Base-by-base conservation (phyloP, 2,113 vertebrate genomes). In the Phalacrocorax aristotelis region DNA sequence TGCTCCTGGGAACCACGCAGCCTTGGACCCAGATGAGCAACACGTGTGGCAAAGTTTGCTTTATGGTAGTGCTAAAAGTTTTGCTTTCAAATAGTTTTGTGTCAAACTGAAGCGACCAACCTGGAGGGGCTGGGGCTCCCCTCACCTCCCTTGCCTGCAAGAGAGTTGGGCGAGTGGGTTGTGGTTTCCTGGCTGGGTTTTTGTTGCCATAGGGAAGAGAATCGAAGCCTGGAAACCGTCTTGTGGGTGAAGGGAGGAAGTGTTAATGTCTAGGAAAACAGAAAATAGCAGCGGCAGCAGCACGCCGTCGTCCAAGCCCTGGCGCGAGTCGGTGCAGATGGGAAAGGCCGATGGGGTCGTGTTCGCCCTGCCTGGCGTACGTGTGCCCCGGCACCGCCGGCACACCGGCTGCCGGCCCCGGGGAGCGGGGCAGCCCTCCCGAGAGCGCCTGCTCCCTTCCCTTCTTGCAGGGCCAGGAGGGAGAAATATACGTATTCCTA, bases 231-330 rank as follows among this genome's bases (percentile, higher is more conserved):
- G 95, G 93, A 95, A 97, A 91, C 90, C 89, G 19, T 96, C 77
- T 85, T 95, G 97, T 84, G 97, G 94, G 95, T 92, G 95, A 90
- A 75, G 94, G 88, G 86, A 86, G 94, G 97, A 97, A 89, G 95
- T 89, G 91, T 94, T 84, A 93, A 89, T 74, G 90, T 94, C 88
- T 95, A 94, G 90, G 90, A 94, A 92, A 95, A 93, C 92, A 91
- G 81, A 95, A 96, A 95, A 92, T 92, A 95, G 90, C 79, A 64
- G 49, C 4, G 16, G 78, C 83, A 64, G 78, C 89, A 72, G 48
- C 64, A 4, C 3, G 22, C 30, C 1, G 6, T 20, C 7, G 7
- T 46, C 76, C 52, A 8, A 84, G 65, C 54, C 64, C 71, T 5
- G 6, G 60, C 9, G 1, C 1, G 61, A 60, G 84, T 26, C 1